Conservation (phyloP, 2,797 vertebrate species). For the Melanotaenia nigrans region DNA sequence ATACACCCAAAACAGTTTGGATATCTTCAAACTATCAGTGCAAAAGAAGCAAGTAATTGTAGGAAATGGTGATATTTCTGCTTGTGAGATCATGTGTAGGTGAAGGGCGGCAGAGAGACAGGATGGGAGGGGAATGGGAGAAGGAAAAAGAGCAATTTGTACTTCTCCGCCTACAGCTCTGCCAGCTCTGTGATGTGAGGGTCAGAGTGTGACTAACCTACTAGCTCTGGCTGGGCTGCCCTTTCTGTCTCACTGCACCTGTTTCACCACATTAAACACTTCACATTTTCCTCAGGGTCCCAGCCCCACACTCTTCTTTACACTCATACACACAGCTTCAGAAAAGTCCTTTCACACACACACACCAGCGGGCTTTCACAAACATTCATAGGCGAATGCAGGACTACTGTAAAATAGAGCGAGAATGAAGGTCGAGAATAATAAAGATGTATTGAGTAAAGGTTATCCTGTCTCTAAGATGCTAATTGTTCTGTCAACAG, state of each 20-base stretch:
- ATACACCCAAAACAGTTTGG: neutral
- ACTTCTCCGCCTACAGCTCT: constrained; percentile 62
- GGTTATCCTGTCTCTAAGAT: constrained; percentile 91
- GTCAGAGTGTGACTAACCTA: constrained; percentile 73
- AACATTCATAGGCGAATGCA: neutral
- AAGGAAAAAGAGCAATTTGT: constrained; percentile 65
- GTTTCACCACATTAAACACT: constrained; percentile 84
- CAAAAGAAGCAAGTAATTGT: constrained; percentile 1
- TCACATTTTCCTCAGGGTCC: constrained; percentile 76
- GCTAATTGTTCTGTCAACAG: constrained; percentile 91
- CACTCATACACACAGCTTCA: constrained; percentile 27
- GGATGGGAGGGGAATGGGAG: constrained; percentile 26
- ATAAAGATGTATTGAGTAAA: constrained; percentile 89
- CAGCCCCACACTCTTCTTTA: constrained; percentile 70
- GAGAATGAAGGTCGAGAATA: constrained; percentile 83
- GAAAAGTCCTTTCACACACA: constrained; percentile 14
- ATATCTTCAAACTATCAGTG: neutral
- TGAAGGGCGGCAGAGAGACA: constrained; percentile 14
- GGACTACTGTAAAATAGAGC: constrained; percentile 62
- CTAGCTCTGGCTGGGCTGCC: constrained; percentile 74
- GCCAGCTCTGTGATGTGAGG: constrained; percentile 68
- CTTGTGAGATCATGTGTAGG: neutral
- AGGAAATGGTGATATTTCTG: neutral
- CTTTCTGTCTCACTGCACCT: constrained; percentile 89
- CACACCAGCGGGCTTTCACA: constrained; percentile 6